Evolutionary conservation across 2,113 vertebrate genomes (phyloP).

Genomic region (Prietella phreatophila): DNA sequence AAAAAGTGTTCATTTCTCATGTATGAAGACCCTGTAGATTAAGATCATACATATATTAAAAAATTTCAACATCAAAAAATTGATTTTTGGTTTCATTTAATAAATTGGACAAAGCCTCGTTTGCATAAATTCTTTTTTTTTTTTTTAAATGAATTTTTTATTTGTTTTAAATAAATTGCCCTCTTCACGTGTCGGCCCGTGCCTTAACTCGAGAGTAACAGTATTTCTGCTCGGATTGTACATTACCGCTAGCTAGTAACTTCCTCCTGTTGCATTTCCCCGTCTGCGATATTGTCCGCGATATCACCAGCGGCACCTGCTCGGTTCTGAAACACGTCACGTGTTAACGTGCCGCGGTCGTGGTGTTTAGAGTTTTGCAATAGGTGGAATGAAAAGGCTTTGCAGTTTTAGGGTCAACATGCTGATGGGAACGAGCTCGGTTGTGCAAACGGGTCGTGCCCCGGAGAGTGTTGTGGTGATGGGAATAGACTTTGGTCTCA

Average conservation of each 20-base stretch:
- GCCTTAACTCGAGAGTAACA: not conserved
- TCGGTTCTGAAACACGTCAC: not conserved
- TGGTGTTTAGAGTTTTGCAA: not conserved
- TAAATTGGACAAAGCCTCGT: not conserved
- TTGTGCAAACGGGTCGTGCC: not conserved
- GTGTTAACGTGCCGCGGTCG: not conserved
- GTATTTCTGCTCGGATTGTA: not conserved
- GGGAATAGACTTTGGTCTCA: slow-evolving; percentile 1
- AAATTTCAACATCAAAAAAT: not conserved
- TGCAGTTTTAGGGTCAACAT: too few relatives aligned
- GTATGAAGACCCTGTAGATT: too few relatives aligned
- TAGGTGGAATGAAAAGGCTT: not conserved
- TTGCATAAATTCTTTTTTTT: not conserved
- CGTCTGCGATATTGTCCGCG: not conserved
- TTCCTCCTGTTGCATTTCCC: not conserved
- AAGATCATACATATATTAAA: not conserved
- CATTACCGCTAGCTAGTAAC: not conserved
- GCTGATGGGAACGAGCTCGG: not conserved
- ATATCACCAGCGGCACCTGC: not conserved
- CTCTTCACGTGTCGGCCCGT: not conserved
- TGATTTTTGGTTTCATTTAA: not conserved
- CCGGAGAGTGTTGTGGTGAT: not conserved
- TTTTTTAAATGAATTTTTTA: too few relatives aligned
- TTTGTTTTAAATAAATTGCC: too few relatives aligned
- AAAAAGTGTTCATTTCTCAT: too few relatives aligned